Evolutionary conservation across 2,797 vertebrate genomes (phyloP).

Genomic region (Urophycis tenuis): DNA sequence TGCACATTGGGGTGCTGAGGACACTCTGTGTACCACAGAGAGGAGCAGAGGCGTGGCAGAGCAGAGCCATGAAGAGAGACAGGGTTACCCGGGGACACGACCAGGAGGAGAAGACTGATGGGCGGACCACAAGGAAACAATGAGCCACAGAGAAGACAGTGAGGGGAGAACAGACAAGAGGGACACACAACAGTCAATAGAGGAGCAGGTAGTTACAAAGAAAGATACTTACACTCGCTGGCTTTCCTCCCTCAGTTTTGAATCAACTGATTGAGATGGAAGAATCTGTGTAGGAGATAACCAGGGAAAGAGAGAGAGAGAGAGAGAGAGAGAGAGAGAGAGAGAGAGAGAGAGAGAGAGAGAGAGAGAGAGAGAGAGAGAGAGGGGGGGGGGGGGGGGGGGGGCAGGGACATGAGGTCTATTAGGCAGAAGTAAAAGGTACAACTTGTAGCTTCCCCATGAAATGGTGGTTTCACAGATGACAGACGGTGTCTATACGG

Average conservation of each 20-base stretch:
- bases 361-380: conserved; percentile 9
- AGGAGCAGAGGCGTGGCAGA: background rate
- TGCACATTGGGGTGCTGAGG: background rate
- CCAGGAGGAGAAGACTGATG: background rate
- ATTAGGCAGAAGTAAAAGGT: background rate
- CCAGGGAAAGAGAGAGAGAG: conserved; percentile 10
- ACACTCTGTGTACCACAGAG: too few species aligned
- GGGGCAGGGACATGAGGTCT: background rate
- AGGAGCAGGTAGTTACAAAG: background rate
- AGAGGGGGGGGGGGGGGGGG: too few species aligned
- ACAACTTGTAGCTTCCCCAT: conserved; percentile 1
- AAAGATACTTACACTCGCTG: conserved; percentile 42
- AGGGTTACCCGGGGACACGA: background rate
- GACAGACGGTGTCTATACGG: background rate
- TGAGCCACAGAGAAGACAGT: too few species aligned
- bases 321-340: conserved; percentile 9
- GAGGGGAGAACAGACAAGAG: too few species aligned
- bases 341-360: conserved; percentile 18
- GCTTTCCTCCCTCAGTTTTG: conserved; percentile 28
- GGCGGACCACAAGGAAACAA: background rate
- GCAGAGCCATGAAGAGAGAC: background rate
- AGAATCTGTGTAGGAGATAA: background rate
- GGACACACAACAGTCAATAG: conserved; percentile 10
- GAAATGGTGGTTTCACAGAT: background rate
- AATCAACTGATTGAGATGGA: conserved; percentile 10